A percentile compares a stretch with the other conserved stretches of the same genome.
These are phyloP conservation scores for Carabus problematicus DNA, from an alignment of 2,888 invertebrate species.

Conservation along the genomic window DNA sequence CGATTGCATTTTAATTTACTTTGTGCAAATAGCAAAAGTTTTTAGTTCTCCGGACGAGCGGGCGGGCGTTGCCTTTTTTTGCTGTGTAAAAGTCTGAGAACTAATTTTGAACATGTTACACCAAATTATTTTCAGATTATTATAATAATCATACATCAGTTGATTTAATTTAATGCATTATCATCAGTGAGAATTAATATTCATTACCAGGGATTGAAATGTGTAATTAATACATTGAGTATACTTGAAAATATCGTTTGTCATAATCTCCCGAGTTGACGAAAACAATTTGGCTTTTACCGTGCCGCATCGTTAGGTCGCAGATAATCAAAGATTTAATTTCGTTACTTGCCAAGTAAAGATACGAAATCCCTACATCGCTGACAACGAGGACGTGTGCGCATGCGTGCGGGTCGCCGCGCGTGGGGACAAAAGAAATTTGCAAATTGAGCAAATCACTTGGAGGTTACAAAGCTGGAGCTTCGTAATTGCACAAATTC, in stretches of 20 bases:
- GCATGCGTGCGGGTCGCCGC: neutral
- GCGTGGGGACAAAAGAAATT: conserved; percentile 36
- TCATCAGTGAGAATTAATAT: too few species aligned
- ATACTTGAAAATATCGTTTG: too few species aligned
- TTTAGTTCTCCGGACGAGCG: conserved; percentile 23
- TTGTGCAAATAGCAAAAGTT: conserved; percentile 43
- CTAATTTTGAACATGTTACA: conserved; percentile 8
- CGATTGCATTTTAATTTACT: conserved; percentile 56
- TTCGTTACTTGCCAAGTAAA: neutral
- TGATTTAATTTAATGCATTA: too few species aligned
- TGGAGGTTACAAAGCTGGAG: conserved; percentile 33
- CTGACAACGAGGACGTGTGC: too few species aligned
- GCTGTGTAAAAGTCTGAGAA: neutral
- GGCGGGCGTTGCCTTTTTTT: neutral
- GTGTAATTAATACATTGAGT: too few species aligned
- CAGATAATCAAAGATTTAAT: conserved; percentile 7
- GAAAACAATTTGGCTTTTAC: conserved; percentile 2
- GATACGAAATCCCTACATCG: neutral
- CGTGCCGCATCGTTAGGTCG: neutral
- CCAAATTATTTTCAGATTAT: too few species aligned
- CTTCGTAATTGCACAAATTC: conserved; percentile 39
- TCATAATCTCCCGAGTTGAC: neutral
- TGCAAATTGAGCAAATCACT: conserved; percentile 42
- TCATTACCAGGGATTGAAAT: too few species aligned
- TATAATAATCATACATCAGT: too few species aligned